These are phyloP conservation scores for Acanthurus leucopareius DNA, from an alignment of 2,797 vertebrate genomes.

Conservation along the genomic window DNA sequence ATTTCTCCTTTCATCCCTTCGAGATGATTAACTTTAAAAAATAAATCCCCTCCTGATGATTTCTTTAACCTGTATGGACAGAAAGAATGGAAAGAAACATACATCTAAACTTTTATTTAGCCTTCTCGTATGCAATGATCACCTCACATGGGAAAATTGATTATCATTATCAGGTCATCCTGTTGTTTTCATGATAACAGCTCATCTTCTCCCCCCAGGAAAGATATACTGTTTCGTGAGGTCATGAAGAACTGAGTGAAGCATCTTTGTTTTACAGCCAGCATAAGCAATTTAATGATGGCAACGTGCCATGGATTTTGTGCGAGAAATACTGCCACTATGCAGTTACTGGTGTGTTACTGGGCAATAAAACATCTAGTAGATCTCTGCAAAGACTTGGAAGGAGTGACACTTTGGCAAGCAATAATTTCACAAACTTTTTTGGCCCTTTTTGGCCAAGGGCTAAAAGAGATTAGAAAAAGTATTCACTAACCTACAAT, in stretches of 20 bases:
- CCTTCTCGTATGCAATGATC: constrained; percentile 45
- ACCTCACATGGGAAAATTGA: constrained; percentile 50
- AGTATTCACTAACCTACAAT: too few species aligned
- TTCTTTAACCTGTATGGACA: neutral
- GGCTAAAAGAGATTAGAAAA: too few species aligned
- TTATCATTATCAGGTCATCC: constrained; percentile 38
- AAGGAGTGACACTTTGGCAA: too few species aligned
- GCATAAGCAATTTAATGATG: constrained; percentile 46
- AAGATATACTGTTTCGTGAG: constrained; percentile 10
- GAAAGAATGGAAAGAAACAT: constrained; percentile 1
- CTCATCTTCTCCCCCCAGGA: constrained; percentile 33
- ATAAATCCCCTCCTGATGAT: constrained; percentile 18
- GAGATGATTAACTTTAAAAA: constrained; percentile 32
- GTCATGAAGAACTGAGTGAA: constrained; percentile 7
- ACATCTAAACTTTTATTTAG: constrained; percentile 25
- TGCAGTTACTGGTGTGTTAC: constrained; percentile 33
- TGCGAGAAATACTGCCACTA: constrained; percentile 27
- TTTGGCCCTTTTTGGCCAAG: too few species aligned
- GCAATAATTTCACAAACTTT: too few species aligned
- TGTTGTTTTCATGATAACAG: constrained; percentile 57
- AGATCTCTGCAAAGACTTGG: neutral
- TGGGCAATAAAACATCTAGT: constrained; percentile 29
- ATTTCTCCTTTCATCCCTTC: constrained; percentile 26
- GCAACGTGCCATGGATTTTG: constrained; percentile 18
- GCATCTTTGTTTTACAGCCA: constrained; percentile 12